Evolutionary conservation across 2,797 vertebrate species (phyloP), one percentile per base, ranked within the genome.

Genomic region (Chaetodon trifasciatus): DNA sequence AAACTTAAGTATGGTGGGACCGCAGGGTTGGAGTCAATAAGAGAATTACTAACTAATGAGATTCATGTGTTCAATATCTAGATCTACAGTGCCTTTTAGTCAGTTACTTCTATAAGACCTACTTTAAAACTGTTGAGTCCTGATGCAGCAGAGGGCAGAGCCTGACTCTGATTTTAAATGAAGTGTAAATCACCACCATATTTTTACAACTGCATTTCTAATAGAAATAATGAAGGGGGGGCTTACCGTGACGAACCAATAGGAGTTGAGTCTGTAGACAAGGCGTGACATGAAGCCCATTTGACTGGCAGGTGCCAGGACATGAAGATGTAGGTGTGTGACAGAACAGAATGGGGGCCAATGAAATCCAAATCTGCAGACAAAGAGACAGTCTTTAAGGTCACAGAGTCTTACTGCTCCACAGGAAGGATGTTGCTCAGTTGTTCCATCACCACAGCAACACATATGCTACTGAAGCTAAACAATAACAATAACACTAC

Each of bases 161-260:
- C n/a, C n/a, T 47, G 15, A 6, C 46, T 64, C 32, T 21, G 3
- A 40, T 40, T 10, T 50, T n/a, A n/a, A n/a, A 50, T 7, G 1
- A 70, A 10, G 5, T n/a, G 24, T 19, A 17, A 7, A 61, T 1
- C 12, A 44, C 4, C 17, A 63, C 17, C 10, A 21, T 32, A 6
- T n/a, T 17, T 16, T 50, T 17, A 47, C 6, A 64, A n/a, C 46
- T 58, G 1, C 2, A 62, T 19, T 23, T 70, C 53, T 32, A 7
- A 1, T 24, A 15, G 5, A 62, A 40, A 49, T 44, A 52, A 64
- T 17, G 1, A 19, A 65, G n/a, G 50, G 12, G 13, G 8, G 5
- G 82, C 96, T 96, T 93, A 99, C 98, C 11, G 97, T 97, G 77
- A 99, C 93, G 84, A 99, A 99, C 98, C 98, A 99, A 87, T 97